Percentiles rank a stretch among this genome's conserved stretches.
Evolutionary conservation across 2,113 vertebrate genomes (phyloP).

Genomic region (Podiceps cristatus): DNA sequence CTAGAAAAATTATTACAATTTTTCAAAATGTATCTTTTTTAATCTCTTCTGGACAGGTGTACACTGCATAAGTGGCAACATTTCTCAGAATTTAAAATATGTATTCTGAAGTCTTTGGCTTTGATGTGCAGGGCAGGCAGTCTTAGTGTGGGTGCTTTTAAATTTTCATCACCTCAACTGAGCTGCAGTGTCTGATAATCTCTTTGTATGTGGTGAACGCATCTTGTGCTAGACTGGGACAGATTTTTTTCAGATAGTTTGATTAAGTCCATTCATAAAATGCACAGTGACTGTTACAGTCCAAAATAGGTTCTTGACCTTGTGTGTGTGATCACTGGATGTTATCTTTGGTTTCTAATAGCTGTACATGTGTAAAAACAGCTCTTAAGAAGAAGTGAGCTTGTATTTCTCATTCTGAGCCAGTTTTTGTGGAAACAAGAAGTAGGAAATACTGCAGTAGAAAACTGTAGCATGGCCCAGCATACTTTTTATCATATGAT

Average conservation of each 20-base stretch:
- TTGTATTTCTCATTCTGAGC: not conserved
- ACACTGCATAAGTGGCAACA: not conserved
- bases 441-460: not conserved
- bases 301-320: not conserved
- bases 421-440: not conserved
- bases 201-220: not conserved
- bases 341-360: not conserved
- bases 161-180: not conserved
- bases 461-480: not conserved
- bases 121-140: not conserved
- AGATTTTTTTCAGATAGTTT: not conserved
- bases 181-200: not conserved
- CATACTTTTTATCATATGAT: not conserved
- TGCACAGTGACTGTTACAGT: not conserved
- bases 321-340: not conserved
- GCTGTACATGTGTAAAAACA: not conserved
- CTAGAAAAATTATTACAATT: not conserved
- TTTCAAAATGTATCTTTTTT: not conserved
- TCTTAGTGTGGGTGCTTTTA: not conserved
- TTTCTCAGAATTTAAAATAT: not conserved
- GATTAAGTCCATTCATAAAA: slow-evolving; percentile 1
- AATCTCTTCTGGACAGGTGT: not conserved
- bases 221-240: not conserved
- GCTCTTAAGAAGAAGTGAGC: not conserved
- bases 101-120: not conserved